phyloP scores from a whole-genome alignment of 2,113 vertebrate genomes.

The Erythrocercus mccallii region DNA sequence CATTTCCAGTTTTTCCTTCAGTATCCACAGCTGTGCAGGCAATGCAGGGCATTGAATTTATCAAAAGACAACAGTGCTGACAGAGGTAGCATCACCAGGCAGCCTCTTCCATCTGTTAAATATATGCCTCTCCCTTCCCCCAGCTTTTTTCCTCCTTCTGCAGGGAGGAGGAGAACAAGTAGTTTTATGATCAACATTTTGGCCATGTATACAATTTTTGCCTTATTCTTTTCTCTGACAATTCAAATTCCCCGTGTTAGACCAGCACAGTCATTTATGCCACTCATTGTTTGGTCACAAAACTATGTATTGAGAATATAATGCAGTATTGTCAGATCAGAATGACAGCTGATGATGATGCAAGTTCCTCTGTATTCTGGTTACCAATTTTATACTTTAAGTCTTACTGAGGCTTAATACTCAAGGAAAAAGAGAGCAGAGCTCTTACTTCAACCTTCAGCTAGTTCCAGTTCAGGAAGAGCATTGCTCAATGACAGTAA shows the following conservation, averaged over 20 bases:
- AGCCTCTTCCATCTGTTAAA: constrained; percentile 15
- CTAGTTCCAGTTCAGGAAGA: background rate
- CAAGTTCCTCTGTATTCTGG: background rate
- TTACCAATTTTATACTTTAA: background rate
- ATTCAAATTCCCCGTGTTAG: constrained; percentile 18
- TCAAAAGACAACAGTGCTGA: background rate
- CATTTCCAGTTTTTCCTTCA: background rate
- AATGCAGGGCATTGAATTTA: background rate
- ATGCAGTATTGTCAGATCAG: constrained; percentile 35
- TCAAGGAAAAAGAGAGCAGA: background rate
- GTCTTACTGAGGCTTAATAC: background rate
- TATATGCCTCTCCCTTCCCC: background rate
- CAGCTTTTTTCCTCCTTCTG: background rate
- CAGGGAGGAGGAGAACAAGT: background rate
- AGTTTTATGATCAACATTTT: constrained; percentile 21
- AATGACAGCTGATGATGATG: constrained; percentile 30
- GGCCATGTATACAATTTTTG: background rate
- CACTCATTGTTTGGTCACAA: constrained; percentile 51
- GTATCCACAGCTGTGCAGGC: constrained; percentile 1
- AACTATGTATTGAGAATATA: constrained; percentile 13
- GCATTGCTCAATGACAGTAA: background rate
- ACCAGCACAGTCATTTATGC: constrained; percentile 25
- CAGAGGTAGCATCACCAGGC: background rate
- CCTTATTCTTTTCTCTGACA: constrained; percentile 16
- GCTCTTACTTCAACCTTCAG: background rate